Evolutionary conservation across 2,888 invertebrate genomes (phyloP).

Genomic region (Chalcosyrphus nemorum): DNA sequence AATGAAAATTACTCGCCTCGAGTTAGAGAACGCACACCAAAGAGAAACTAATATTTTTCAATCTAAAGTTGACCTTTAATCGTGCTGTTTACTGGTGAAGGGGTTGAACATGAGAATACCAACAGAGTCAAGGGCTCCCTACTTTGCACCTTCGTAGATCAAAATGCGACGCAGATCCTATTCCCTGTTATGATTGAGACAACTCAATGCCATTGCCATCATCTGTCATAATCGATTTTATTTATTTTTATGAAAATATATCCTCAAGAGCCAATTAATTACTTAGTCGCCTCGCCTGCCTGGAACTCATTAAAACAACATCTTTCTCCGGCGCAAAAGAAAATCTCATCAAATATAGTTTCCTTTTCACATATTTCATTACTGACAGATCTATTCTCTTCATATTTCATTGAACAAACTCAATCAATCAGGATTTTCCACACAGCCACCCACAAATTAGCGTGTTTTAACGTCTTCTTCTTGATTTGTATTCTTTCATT

Average conservation of each 20-base stretch:
- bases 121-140: too few species aligned
- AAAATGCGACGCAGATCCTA: too few species aligned
- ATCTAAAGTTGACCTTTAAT: too few species aligned
- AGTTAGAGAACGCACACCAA: background rate
- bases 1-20: background rate
- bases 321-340: background rate
- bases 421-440: constrained; percentile 32
- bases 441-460: constrained; percentile 5
- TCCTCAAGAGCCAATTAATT: constrained; percentile 1
- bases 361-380: background rate
- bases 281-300: constrained; percentile 13
- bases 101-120: too few species aligned
- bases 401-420: constrained; percentile 2
- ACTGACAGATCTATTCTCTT: constrained; percentile 9
- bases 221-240: constrained; percentile 21
- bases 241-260: background rate
- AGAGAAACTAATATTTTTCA: too few species aligned
- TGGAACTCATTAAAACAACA: constrained; percentile 4
- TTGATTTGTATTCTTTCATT: background rate
- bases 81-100: too few species aligned
- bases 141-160: too few species aligned
- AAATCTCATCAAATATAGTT: background rate
- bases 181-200: too few species aligned
- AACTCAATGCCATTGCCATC: background rate
- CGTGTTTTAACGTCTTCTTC: background rate